These are phyloP conservation scores for Leucoma salicis DNA, from an alignment of 2,888 invertebrate species.

Conservation along the genomic window DNA sequence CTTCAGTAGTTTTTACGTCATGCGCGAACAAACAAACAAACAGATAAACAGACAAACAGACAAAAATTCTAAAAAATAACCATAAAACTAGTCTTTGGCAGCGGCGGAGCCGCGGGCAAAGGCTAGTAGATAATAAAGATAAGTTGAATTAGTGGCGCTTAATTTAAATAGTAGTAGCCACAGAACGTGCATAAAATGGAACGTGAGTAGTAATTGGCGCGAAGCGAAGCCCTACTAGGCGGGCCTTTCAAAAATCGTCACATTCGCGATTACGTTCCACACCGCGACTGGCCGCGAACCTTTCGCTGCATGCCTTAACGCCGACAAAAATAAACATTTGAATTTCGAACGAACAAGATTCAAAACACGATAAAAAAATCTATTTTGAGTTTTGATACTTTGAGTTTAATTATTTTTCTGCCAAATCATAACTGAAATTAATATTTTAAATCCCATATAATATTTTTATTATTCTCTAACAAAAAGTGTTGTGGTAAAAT, in stretches of 20 bases:
- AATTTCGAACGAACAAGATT: constrained; percentile 5
- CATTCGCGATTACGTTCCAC: constrained; percentile 62
- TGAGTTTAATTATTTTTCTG: no score
- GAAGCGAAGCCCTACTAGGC: constrained; percentile 80
- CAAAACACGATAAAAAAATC: not conserved
- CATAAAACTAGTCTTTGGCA: no score
- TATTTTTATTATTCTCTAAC: constrained; percentile 1
- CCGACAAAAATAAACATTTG: constrained; percentile 22
- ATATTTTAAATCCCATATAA: no score
- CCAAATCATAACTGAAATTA: no score
- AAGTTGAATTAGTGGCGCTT: no score
- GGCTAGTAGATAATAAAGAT: no score
- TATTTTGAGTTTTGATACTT: not conserved
- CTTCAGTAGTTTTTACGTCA: no score
- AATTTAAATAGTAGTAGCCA: constrained; percentile 1
- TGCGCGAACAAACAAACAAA: no score
- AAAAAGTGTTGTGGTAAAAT: constrained; percentile 46
- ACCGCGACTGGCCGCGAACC: constrained; percentile 63
- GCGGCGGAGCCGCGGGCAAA: no score
- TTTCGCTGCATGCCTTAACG: constrained; percentile 59
- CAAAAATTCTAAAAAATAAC: no score
- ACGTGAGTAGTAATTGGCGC: constrained; percentile 66
- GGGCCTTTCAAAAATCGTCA: constrained; percentile 79
- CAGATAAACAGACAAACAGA: no score
- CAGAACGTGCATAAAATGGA: constrained; percentile 50